Base-by-base conservation (phyloP, 2,888 invertebrate species). In the Unio pictorum region DNA sequence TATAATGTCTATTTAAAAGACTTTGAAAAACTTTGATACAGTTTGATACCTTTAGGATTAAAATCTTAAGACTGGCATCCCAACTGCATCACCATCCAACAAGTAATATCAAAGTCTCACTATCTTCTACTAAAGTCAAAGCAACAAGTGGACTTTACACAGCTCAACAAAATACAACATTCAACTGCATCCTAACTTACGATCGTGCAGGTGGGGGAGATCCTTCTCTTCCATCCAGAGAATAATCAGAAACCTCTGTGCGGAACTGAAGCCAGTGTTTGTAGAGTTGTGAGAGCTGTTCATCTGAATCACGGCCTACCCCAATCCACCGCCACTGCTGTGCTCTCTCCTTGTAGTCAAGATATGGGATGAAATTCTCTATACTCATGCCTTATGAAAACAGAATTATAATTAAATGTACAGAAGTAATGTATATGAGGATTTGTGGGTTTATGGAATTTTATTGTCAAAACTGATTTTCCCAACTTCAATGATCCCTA, bases 311-410 rank as follows among this genome's bases (percentile, higher is more conserved):
- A 7, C 97, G 92, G 0, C 97, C 97, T 8, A 96, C 96, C 3
- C 97, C 97, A 73, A 97, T 97, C 98, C 98, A 98, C 85, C 95
- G 95, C 90, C 95, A 96, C 73, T 89, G 89, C 76, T 90, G 90
- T 6, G 89, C 87, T 57, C 90, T 81, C 92, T 81, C 94, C 88
- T 96, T 95, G 91, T 94, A 95, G 89, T 96, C 96, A 84, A 96
- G 92, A 84, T 95, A 96, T 4, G 96, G 96, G 55, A 96, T 95
- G 91, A 95, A 96, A 86, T 96, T 95, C 55, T 95, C 94, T 0
- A 96, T 94, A 85, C 94, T 93, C 66, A 91, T 87, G 75, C 91
- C 92, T 91, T 81, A 55, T 84, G 64, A 7, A 23, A 70, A 64
- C 54, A 59, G 23, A 17, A 63, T 63, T 23, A 63, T 23, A 45